These are phyloP conservation scores for Cetoscarus ocellatus DNA, from an alignment of 2,797 vertebrate genomes.

Conservation along the genomic window DNA sequence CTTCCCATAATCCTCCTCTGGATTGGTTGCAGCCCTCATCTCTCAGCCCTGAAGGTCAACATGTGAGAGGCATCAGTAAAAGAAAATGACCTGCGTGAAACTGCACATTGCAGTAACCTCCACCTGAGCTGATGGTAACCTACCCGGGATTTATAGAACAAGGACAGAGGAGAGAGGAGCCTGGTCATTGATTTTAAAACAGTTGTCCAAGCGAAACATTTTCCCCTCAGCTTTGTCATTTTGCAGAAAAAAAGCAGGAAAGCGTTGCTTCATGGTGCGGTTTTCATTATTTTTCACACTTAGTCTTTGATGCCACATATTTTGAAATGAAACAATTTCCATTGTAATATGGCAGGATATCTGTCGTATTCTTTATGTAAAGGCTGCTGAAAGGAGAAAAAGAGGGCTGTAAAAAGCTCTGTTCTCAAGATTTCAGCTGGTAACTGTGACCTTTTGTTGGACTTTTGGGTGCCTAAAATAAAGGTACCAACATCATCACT, in stretches of 20 bases:
- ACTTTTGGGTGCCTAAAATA: no score
- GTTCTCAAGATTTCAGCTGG: no score
- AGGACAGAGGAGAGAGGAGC: not conserved
- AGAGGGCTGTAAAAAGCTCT: no score
- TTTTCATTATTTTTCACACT: no score
- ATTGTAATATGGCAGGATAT: no score
- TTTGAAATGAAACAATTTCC: no score
- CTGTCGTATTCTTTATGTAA: no score
- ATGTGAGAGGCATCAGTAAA: slow-evolving; percentile 69
- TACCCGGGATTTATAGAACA: slow-evolving; percentile 3
- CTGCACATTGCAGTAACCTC: slow-evolving; percentile 35
- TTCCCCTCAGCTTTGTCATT: not conserved
- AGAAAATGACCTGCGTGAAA: slow-evolving; percentile 55
- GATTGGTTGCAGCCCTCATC: slow-evolving; percentile 69
- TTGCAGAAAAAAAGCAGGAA: not conserved
- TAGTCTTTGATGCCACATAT: no score
- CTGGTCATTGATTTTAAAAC: slow-evolving; percentile 17
- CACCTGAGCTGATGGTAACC: slow-evolving; percentile 22
- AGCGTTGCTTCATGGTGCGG: not conserved
- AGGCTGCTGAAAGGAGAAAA: no score
- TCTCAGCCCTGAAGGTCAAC: slow-evolving; percentile 69
- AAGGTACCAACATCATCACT: no score
- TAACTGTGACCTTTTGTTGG: no score
- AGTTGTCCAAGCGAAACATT: not conserved
- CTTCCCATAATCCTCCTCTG: slow-evolving; percentile 68